Conservation (phyloP, 1,140 invertebrate species). For the Magallana angulata region DNA sequence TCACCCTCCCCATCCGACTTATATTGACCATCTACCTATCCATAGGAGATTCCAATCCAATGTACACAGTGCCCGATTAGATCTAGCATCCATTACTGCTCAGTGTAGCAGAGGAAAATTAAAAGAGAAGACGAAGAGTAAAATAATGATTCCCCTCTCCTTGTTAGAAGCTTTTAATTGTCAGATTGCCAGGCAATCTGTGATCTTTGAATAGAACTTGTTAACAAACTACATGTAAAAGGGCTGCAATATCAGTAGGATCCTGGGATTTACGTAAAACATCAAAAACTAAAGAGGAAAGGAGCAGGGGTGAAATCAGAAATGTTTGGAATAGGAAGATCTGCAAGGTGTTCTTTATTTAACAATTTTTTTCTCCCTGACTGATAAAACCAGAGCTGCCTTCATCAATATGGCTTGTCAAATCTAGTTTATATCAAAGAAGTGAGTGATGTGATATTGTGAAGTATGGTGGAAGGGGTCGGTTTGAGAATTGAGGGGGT, state of each 20-base stretch:
- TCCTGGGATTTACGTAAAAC: background rate
- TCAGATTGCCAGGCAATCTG: conserved; percentile 29
- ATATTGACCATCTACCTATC: background rate
- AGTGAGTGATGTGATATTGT: background rate
- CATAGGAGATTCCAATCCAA: conserved; percentile 11
- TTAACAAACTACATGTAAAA: conserved; percentile 9
- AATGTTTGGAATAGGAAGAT: conserved; percentile 25
- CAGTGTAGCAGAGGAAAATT: background rate
- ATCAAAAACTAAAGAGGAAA: background rate
- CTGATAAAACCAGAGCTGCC: conserved; percentile 23
- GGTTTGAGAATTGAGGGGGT: too few species aligned
- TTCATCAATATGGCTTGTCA: background rate
- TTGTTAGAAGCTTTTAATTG: conserved; percentile 15
- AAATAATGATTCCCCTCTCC: background rate
- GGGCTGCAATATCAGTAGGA: background rate
- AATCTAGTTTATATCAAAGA: conserved; percentile 21
- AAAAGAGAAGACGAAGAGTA: background rate
- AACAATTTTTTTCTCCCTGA: background rate
- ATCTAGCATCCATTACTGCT: conserved; percentile 16
- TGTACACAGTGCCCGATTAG: conserved; percentile 19
- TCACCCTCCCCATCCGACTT: background rate
- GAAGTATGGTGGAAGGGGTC: too few species aligned
- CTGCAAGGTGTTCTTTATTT: conserved; percentile 22
- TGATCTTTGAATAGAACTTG: conserved; percentile 32
- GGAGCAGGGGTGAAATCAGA: background rate